These are phyloP conservation scores for Agonum fuliginosum DNA, from an alignment of 2,888 invertebrate genomes.

Conservation along the genomic window DNA sequence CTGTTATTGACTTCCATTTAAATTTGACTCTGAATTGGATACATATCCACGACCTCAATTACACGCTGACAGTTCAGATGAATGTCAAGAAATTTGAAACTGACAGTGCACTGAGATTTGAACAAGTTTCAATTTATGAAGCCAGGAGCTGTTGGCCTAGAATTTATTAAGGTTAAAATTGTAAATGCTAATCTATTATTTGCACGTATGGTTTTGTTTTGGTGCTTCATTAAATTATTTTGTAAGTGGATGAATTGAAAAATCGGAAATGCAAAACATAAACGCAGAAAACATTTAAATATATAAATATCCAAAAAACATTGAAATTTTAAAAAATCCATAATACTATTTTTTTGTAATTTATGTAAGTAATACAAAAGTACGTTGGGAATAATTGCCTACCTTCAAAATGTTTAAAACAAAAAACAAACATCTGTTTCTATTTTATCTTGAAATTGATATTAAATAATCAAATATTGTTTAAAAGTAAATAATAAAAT, in stretches of 20 bases:
- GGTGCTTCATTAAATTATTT: neutral
- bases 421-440: neutral
- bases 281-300: no score
- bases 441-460: slow-evolving; percentile 16
- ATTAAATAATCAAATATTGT: neutral
- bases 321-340: neutral
- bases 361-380: neutral
- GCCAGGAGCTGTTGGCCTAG: slow-evolving; percentile 1
- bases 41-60: slow-evolving; percentile 27
- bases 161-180: neutral
- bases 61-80: slow-evolving; percentile 10
- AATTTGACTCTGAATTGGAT: slow-evolving; percentile 1
- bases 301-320: no score
- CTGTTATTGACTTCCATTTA: slow-evolving; percentile 9
- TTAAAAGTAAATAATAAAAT: neutral
- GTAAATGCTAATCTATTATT: neutral
- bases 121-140: slow-evolving; percentile 24
- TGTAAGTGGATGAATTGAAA: no score
- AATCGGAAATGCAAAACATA: no score
- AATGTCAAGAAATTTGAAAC: slow-evolving; percentile 27
- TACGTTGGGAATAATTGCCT: neutral
- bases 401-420: neutral
- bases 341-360: neutral
- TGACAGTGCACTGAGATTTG: neutral
- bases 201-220: neutral